These are phyloP conservation scores for Mus pahari DNA, from an alignment of 2,113 vertebrate genomes.

Conservation along the genomic window DNA sequence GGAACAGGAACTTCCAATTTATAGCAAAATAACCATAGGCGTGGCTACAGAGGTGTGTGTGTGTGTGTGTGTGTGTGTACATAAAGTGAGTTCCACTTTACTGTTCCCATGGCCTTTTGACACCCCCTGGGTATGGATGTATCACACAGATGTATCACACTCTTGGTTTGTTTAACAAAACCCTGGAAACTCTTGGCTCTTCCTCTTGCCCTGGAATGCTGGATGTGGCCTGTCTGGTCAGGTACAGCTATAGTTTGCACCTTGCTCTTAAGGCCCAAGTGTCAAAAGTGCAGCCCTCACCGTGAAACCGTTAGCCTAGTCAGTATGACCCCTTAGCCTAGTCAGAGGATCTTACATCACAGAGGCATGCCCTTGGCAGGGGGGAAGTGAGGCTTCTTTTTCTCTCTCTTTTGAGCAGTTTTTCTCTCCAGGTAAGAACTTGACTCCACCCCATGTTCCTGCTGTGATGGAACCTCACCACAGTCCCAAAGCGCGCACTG, in stretches of 20 bases:
- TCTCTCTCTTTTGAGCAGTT: neutral
- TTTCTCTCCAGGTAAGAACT: neutral
- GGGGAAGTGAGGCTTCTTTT: neutral
- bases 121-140: neutral
- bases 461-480: neutral
- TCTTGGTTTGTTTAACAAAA: neutral
- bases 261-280: neutral
- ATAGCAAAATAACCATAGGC: neutral
- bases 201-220: rapidly evolving
- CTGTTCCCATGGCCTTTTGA: neutral
- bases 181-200: rapidly evolving
- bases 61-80: neutral
- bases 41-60: neutral
- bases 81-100: too few species aligned
- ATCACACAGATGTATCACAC: neutral
- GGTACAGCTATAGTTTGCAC: neutral
- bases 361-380: neutral
- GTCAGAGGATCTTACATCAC: neutral
- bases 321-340: neutral
- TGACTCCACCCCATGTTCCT: neutral
- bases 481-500: neutral
- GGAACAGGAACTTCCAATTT: neutral
- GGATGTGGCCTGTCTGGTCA: too few species aligned
- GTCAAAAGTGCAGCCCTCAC: neutral
- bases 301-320: neutral